Evolutionary conservation across 2,888 invertebrate species (phyloP).

Genomic region (Crepidodera aurea): DNA sequence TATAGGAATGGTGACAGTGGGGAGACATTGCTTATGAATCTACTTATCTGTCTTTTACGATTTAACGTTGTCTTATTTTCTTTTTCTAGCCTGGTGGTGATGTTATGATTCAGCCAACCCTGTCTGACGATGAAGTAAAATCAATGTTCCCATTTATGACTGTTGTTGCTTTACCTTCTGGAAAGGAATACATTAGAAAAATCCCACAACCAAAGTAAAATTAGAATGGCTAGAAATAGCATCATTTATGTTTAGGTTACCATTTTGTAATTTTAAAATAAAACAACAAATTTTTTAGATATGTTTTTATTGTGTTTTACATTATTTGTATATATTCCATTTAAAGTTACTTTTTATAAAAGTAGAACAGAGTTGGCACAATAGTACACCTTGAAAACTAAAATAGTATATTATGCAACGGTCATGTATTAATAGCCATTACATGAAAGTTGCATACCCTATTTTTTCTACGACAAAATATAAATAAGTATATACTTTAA

Average conservation of each 20-base stretch:
- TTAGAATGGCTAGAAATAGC: constrained; percentile 25
- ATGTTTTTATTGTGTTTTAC: background rate
- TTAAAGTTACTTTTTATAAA: too few relatives aligned
- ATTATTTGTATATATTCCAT: background rate
- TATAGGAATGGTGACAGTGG: too few relatives aligned
- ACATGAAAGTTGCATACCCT: too few relatives aligned
- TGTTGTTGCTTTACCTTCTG: constrained; percentile 80
- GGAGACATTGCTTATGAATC: too few relatives aligned
- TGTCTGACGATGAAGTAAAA: constrained; percentile 74
- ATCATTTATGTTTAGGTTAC: background rate
- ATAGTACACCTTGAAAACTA: too few relatives aligned
- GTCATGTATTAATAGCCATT: too few relatives aligned
- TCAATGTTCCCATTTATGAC: constrained; percentile 78
- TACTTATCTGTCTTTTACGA: background rate
- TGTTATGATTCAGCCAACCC: constrained; percentile 89
- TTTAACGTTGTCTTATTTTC: background rate
- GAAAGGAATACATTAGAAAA: constrained; percentile 82
- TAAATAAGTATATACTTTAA: too few relatives aligned
- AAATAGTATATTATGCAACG: too few relatives aligned
- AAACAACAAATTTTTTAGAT: background rate
- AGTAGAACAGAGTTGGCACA: too few relatives aligned
- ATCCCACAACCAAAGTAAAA: constrained; percentile 67
- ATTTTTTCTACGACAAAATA: too few relatives aligned
- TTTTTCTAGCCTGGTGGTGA: constrained; percentile 76
- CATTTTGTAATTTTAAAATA: constrained; percentile 1